These are phyloP conservation scores for Drosophila kikkawai DNA, from an alignment of 1,140 invertebrate genomes.

Conservation along the genomic window DNA sequence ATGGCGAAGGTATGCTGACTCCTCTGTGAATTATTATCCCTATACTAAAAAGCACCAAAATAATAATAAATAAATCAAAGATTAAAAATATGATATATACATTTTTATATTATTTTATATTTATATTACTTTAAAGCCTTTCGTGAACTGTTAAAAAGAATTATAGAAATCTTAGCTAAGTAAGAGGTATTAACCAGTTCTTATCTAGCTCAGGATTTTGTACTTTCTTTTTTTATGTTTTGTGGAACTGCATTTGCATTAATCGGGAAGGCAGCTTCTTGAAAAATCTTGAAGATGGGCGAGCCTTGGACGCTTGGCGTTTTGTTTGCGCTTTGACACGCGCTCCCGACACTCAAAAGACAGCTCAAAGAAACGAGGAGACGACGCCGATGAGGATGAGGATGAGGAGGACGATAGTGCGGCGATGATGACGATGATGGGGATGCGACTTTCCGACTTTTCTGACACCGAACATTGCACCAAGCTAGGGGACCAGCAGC, in stretches of 20 bases:
- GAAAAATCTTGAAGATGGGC: constrained; percentile 9
- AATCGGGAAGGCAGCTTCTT: constrained; percentile 3
- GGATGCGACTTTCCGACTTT: constrained; percentile 19
- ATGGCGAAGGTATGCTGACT: neutral
- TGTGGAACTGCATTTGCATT: constrained; percentile 64
- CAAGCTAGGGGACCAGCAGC: constrained; percentile 9
- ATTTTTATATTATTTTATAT: neutral
- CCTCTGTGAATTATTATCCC: neutral
- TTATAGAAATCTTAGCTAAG: too few species aligned
- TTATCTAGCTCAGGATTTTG: fast-evolving
- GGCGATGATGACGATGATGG: constrained; percentile 22
- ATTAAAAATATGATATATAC: too few species aligned
- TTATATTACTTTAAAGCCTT: too few species aligned
- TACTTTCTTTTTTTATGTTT: constrained; percentile 8
- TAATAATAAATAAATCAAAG: too few species aligned
- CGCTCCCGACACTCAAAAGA: constrained; percentile 65
- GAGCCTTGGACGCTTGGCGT: constrained; percentile 33
- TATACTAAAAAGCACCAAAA: too few species aligned
- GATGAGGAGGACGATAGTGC: constrained; percentile 5
- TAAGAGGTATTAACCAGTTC: neutral
- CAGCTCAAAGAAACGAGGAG: constrained; percentile 59
- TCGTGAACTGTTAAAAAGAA: neutral
- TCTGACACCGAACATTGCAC: constrained; percentile 50
- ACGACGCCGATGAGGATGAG: constrained; percentile 3
- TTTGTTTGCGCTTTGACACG: constrained; percentile 73